Evolutionary conservation across 2,797 vertebrate species (phyloP), one percentile per base, ranked within the genome.

Genomic region (Sphaeramia orbicularis): DNA sequence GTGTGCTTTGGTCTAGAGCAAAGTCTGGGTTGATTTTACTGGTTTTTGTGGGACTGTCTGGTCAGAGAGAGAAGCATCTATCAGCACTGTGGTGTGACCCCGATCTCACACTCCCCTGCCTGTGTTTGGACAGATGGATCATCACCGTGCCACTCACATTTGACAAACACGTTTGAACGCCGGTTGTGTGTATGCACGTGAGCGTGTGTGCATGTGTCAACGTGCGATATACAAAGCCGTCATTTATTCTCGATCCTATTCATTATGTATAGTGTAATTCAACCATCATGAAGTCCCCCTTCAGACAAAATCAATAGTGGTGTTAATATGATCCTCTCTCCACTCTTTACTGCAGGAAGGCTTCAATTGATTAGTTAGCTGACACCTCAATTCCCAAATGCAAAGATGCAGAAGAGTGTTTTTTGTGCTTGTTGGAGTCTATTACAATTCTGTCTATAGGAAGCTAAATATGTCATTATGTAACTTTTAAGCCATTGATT

Each of bases 91-190:
- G 73, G 77, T 83, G 80, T 80, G 85, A 89, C 89, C 85, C 80
- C 49, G 55, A 78, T 77, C 84, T 86, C 88, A 80, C 86, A 80
- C 87, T 83, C 77, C 42, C 56, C 50, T 61, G 58, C 37, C 81
- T 76, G 51, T 90, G 88, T 90, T 92, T 91, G 73, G 85, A 92
- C 90, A 92, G 85, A 87, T 91, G 87, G 86, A 83, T 86, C 86
- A 87, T 84, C 76, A 54, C 68, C 78, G 72, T 76, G 51, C 51
- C 65, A 19, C 85, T 89, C 88, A 61, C 74, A 65, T 76, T 71
- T 84, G 82, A 81, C 81, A 88, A 83, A 82, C 63, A 36, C 51
- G 71, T 69, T 68, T 84, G 50, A 60, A 58, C 62, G 43, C 49
- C 14, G 55, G 53, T 27, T 59, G 57, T 42, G 49, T 18, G 52